Conservation (phyloP, 2,797 vertebrate species). For the Taenioides sp. region DNA sequence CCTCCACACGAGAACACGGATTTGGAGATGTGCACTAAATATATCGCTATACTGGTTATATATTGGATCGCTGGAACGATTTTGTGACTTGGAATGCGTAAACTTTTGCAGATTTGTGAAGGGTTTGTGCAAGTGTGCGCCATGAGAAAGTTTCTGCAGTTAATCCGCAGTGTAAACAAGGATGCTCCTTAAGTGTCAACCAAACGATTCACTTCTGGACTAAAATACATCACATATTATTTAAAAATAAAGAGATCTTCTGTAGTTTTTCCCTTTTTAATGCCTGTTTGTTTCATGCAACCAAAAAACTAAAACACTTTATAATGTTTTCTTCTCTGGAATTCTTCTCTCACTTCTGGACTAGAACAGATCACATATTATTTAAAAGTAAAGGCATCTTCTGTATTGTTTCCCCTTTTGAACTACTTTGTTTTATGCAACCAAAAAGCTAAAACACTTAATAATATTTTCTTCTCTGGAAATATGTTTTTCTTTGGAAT, state of each 20-base stretch:
- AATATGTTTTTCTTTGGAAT: too few relatives aligned
- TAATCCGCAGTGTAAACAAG: slow-evolving; percentile 2
- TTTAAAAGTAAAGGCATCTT: background rate
- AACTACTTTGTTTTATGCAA: background rate
- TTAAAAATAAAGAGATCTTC: background rate
- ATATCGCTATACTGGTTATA: background rate
- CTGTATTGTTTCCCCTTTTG: background rate
- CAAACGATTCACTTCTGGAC: background rate
- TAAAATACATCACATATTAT: background rate
- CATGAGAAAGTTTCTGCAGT: background rate
- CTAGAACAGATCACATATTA: background rate
- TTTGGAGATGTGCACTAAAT: background rate
- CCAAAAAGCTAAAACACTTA: too few relatives aligned
- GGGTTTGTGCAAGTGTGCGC: background rate
- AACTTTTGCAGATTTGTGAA: background rate
- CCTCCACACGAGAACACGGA: slow-evolving; percentile 7
- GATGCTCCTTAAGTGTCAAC: background rate
- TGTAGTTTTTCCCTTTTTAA: background rate
- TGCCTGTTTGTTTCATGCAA: background rate
- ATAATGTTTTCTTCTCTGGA: too few relatives aligned
- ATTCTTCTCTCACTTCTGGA: too few relatives aligned
- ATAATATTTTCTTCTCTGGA: too few relatives aligned
- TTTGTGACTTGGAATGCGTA: background rate
- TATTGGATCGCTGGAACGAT: background rate
- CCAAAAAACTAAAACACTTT: too few relatives aligned